Evolutionary conservation across 2,888 invertebrate species (phyloP).

Genomic region (Heliconius ethilla): DNA sequence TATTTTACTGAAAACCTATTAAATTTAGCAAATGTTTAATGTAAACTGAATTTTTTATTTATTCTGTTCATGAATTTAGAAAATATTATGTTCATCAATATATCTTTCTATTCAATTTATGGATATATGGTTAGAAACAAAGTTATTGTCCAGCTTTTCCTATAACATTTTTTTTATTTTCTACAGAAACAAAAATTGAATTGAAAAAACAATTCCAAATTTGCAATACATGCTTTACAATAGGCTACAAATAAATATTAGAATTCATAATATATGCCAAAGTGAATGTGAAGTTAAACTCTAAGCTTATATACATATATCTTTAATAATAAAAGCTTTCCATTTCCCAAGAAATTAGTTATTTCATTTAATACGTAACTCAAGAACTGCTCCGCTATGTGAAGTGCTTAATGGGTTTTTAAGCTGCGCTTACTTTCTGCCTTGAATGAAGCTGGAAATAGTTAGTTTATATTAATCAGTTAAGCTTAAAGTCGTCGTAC

Average conservation of each 20-base stretch:
- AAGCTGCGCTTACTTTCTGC: conserved; percentile 23
- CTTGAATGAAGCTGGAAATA: conserved; percentile 4
- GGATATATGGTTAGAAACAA: too few species aligned
- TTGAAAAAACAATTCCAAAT: too few species aligned
- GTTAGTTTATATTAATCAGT: conserved; percentile 11
- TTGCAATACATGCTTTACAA: not conserved
- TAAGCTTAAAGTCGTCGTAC: not conserved
- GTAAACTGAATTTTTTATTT: not conserved
- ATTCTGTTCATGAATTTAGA: not conserved
- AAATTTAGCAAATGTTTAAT: not conserved
- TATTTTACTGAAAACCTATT: not conserved
- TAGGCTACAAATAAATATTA: not conserved
- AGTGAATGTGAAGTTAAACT: not conserved
- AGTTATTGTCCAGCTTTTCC: too few species aligned
- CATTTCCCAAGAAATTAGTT: conserved; percentile 5
- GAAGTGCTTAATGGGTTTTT: conserved; percentile 49
- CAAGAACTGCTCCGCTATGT: conserved; percentile 43
- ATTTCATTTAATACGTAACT: conserved; percentile 22
- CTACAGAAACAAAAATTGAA: too few species aligned
- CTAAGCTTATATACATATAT: not conserved
- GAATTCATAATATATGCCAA: not conserved
- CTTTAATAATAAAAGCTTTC: conserved; percentile 14
- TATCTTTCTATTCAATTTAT: too few species aligned
- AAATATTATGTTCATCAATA: too few species aligned
- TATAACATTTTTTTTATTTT: too few species aligned